These are phyloP conservation scores for Aphis craccivora DNA, from an alignment of 1,140 invertebrate genomes.

Conservation along the genomic window DNA sequence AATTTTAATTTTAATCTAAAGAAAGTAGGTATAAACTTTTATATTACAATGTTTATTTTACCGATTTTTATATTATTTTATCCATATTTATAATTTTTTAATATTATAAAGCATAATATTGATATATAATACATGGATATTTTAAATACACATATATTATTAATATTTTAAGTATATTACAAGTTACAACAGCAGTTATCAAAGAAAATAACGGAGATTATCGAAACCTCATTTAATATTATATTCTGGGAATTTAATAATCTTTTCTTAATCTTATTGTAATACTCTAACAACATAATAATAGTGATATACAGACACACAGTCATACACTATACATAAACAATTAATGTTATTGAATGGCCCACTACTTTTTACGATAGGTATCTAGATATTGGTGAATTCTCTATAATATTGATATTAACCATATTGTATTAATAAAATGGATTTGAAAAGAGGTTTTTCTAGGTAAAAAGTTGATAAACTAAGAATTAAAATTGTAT, in stretches of 20 bases:
- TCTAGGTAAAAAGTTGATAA: neutral
- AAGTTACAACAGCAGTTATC: neutral
- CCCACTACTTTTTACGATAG: neutral
- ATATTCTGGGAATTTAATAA: neutral
- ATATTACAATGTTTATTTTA: neutral
- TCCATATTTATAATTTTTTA: neutral
- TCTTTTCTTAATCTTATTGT: neutral
- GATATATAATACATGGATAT: too few species aligned
- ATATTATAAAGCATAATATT: neutral
- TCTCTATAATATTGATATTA: neutral
- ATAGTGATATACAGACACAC: neutral
- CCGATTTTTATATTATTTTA: neutral
- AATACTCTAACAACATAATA: neutral
- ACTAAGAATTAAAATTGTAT: neutral
- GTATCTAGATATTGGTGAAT: neutral
- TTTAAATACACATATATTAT: neutral
- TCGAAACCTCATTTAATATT: neutral
- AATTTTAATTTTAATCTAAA: neutral
- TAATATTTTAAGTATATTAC: neutral
- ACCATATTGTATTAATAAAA: neutral
- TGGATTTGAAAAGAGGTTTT: neutral
- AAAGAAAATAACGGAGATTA: neutral
- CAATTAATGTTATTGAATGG: neutral
- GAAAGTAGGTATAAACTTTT: too few species aligned
- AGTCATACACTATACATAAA: neutral